phyloP scores from a whole-genome alignment of 2,888 invertebrate genomes.

The Buathra laborator region DNA sequence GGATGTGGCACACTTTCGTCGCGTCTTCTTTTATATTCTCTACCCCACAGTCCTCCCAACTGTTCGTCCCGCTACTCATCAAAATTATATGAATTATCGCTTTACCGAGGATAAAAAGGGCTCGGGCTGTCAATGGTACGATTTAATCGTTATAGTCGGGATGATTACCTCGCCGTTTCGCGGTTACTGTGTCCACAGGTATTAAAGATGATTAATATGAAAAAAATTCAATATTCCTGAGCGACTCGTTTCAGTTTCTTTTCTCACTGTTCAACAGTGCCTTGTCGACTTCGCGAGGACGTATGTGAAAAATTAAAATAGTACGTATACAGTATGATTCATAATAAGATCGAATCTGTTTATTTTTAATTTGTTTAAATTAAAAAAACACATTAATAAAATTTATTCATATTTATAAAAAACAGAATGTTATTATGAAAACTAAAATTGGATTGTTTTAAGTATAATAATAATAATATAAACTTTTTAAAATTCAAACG shows the following conservation, averaged over 20 bases:
- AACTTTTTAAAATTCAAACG: too few species aligned
- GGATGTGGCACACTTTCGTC: conserved; percentile 60
- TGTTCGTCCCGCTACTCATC: conserved; percentile 31
- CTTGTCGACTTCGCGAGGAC: conserved; percentile 34
- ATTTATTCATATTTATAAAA: too few species aligned
- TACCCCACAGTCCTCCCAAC: conserved; percentile 42
- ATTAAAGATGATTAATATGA: conserved; percentile 28
- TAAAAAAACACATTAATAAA: too few species aligned
- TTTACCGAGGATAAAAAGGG: conserved; percentile 55
- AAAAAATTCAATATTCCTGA: conserved; percentile 41
- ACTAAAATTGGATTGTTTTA: too few species aligned
- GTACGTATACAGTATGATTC: too few species aligned
- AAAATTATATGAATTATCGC: conserved; percentile 64
- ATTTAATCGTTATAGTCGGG: conserved; percentile 53
- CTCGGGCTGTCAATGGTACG: conserved; percentile 56
- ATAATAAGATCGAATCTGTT: too few species aligned
- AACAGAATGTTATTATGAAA: too few species aligned
- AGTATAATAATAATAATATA: too few species aligned
- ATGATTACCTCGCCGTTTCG: conserved; percentile 27
- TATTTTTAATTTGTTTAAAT: too few species aligned
- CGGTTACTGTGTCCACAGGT: background rate
- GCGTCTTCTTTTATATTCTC: conserved; percentile 7
- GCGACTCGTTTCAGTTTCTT: background rate
- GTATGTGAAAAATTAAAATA: conserved; percentile 24
- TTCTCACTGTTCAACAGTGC: background rate